Evolutionary conservation across 2,888 invertebrate species (phyloP).

Genomic region (Agrotis clavis): DNA sequence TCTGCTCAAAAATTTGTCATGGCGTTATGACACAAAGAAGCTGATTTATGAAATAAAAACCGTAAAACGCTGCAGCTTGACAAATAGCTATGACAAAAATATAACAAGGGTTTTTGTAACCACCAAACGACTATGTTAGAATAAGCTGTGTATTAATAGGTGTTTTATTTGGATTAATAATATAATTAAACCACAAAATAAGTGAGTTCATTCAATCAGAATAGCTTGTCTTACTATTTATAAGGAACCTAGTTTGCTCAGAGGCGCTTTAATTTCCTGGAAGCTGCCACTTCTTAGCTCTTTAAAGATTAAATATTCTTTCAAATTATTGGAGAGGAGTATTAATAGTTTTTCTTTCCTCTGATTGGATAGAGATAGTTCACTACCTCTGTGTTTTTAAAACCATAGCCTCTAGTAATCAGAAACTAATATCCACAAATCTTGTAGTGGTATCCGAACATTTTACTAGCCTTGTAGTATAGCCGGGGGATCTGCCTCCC

Average conservation of each 20-base stretch:
- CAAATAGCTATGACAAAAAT: constrained; percentile 51
- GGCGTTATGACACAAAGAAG: constrained; percentile 53
- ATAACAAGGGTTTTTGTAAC: constrained; percentile 46
- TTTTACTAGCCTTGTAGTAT: constrained; percentile 66
- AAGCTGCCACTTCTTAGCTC: background rate
- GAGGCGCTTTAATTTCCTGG: background rate
- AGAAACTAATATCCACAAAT: constrained; percentile 68
- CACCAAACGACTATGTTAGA: constrained; percentile 30
- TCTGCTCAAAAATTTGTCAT: constrained; percentile 63
- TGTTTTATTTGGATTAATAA: constrained; percentile 8
- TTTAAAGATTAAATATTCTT: too few relatives aligned
- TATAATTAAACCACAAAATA: background rate
- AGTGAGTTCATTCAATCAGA: background rate
- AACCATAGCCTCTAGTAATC: constrained; percentile 39
- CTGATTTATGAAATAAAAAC: constrained; percentile 69
- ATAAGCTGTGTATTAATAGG: constrained; percentile 8
- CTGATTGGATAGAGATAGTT: background rate
- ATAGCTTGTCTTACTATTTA: background rate
- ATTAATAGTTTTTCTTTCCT: too few relatives aligned
- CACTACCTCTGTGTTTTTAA: background rate
- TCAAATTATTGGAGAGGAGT: too few relatives aligned
- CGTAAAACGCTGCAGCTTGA: constrained; percentile 54
- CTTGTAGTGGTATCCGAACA: constrained; percentile 63
- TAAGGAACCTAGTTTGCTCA: background rate
- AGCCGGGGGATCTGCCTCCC: constrained; percentile 76